Evolutionary conservation across 1,140 invertebrate species (phyloP).

Genomic region (Helicoverpa zea): DNA sequence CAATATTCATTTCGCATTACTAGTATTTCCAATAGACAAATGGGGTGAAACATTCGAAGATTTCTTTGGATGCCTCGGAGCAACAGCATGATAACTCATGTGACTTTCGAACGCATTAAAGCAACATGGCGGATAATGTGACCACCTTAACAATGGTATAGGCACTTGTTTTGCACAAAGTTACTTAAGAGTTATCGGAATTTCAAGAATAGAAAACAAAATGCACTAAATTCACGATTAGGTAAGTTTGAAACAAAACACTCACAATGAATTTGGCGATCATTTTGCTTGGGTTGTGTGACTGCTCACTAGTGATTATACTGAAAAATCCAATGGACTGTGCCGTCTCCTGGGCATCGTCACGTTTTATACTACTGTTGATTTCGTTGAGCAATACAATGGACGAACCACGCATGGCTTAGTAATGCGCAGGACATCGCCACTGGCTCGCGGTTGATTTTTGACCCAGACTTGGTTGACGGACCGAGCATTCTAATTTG

Average conservation of each 20-base stretch:
- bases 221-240: not conserved
- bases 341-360: conserved; percentile 69
- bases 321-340: conserved; percentile 74
- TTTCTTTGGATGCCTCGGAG: not conserved
- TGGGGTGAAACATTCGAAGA: not conserved
- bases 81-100: not conserved
- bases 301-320: conserved; percentile 77
- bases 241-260: conserved; percentile 54
- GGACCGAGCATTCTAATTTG: conserved; percentile 80
- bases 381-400: conserved; percentile 74
- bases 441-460: conserved; percentile 70
- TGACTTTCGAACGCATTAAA: not conserved
- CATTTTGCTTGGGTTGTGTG: conserved; percentile 85
- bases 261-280: conserved; percentile 88
- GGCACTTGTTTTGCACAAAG: not conserved
- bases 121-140: no score
- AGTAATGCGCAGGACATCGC: conserved; percentile 73
- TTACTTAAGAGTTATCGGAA: not conserved
- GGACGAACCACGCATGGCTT: conserved; percentile 61
- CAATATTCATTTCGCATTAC: not conserved
- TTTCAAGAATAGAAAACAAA: not conserved
- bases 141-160: no score
- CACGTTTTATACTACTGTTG: conserved; percentile 78
- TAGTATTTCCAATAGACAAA: not conserved
- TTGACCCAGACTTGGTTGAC: conserved; percentile 75